Conservation (phyloP, 2,797 vertebrate genomes). For the Etheostoma nigrum region DNA sequence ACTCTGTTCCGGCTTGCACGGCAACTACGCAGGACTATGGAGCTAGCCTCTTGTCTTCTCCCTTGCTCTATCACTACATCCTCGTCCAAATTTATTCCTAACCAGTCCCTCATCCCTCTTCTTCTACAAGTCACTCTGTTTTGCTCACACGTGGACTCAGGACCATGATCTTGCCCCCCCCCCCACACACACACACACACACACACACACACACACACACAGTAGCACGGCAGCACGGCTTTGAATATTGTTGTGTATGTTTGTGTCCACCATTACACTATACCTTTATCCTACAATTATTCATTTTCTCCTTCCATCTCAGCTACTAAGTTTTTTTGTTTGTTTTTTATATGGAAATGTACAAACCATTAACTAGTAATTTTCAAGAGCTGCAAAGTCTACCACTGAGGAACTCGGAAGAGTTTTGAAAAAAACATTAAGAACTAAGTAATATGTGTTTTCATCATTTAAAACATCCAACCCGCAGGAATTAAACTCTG, state of each 20-base stretch:
- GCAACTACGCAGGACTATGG: conserved; percentile 98
- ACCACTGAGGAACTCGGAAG: conserved; percentile 54
- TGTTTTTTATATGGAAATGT: conserved; percentile 48
- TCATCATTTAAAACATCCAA: conserved; percentile 63
- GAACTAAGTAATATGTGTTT: conserved; percentile 60
- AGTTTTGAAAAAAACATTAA: conserved; percentile 60
- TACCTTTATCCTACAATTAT: conserved; percentile 9
- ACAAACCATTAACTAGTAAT: conserved; percentile 52
- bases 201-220: conserved; percentile 1
- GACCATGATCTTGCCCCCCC: conserved; percentile 70
- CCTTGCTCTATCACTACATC: conserved; percentile 40
- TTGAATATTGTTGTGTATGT: conserved; percentile 66
- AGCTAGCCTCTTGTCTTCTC: conserved; percentile 85
- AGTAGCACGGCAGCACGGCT: conserved; percentile 58
- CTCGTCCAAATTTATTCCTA: conserved; percentile 42
- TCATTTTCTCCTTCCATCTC: conserved; percentile 37
- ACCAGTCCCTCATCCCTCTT: conserved; percentile 49
- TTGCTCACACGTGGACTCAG: conserved; percentile 75
- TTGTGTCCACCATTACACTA: conserved; percentile 46
- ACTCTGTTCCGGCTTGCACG: conserved; percentile 96
- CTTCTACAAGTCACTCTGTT: conserved; percentile 41
- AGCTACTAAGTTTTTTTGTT: conserved; percentile 24
- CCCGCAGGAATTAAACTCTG: conserved; percentile 62
- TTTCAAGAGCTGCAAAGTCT: conserved; percentile 69
- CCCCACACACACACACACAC: too few species aligned